These are phyloP conservation scores for Hybos culiciformis DNA, from an alignment of 2,888 invertebrate species.

Conservation along the genomic window DNA sequence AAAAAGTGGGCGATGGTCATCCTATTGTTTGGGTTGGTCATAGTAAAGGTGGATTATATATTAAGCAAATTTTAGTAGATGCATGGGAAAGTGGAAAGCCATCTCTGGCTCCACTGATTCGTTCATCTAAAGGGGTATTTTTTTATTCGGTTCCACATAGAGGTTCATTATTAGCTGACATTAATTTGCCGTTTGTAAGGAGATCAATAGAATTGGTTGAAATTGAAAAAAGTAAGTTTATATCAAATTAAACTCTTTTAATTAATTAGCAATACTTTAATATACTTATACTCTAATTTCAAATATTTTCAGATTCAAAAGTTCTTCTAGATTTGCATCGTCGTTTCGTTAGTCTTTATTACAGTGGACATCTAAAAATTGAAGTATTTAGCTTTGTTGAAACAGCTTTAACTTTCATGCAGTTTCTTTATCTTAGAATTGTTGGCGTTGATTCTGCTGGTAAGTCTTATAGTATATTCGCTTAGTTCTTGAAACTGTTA, in stretches of 20 bases:
- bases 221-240: slow-evolving; percentile 54
- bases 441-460: slow-evolving; percentile 68
- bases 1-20: slow-evolving; percentile 54
- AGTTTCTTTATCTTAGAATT: slow-evolving; percentile 57
- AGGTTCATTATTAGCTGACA: slow-evolving; percentile 64
- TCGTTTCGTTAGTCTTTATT: slow-evolving; percentile 43
- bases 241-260: not conserved
- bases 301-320: slow-evolving; percentile 44
- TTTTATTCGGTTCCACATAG: slow-evolving; percentile 81
- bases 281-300: not conserved
- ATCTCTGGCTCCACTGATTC: slow-evolving; percentile 39
- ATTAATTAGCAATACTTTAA: not conserved
- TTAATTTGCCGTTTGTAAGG: slow-evolving; percentile 57
- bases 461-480: slow-evolving; percentile 24
- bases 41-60: slow-evolving; percentile 77
- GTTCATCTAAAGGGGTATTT: slow-evolving; percentile 49
- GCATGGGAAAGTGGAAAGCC: slow-evolving; percentile 39
- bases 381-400: slow-evolving; percentile 65
- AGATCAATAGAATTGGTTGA: slow-evolving; percentile 66
- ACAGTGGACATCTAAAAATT: slow-evolving; percentile 37
- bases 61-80: slow-evolving; percentile 68
- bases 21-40: slow-evolving; percentile 72
- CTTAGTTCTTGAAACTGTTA: not conserved
- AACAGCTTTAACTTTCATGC: slow-evolving; percentile 60
- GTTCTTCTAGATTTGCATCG: slow-evolving; percentile 53